Evolutionary conservation across 2,113 vertebrate species (phyloP).

Genomic region (Polypterus bichir): DNA sequence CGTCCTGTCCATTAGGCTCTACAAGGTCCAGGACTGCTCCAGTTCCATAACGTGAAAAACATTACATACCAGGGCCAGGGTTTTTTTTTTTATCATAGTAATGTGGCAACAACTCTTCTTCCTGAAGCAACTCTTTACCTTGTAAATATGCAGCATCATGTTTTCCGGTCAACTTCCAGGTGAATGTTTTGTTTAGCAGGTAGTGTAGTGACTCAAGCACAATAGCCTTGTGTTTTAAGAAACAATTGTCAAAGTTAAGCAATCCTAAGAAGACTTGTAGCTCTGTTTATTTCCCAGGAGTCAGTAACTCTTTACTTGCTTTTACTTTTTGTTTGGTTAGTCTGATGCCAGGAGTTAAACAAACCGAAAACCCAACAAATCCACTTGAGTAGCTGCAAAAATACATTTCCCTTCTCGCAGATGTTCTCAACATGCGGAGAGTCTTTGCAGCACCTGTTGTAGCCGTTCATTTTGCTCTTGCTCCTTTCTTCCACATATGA

Average conservation of each 20-base stretch:
- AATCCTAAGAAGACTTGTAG: conserved; percentile 2
- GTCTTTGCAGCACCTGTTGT: too few species aligned
- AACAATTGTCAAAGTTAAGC: not conserved
- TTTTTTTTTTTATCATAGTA: too few species aligned
- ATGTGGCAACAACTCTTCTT: too few species aligned
- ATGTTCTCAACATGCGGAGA: too few species aligned
- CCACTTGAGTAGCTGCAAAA: not conserved
- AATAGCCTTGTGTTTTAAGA: not conserved
- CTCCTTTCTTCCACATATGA: too few species aligned
- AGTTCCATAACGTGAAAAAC: too few species aligned
- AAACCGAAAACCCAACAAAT: conserved; percentile 1
- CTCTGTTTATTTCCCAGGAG: not conserved
- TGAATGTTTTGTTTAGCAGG: not conserved
- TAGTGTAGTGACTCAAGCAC: not conserved
- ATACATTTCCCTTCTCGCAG: not conserved
- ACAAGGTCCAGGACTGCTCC: too few species aligned
- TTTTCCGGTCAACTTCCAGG: not conserved
- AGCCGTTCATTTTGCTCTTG: too few species aligned
- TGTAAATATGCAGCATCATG: not conserved
- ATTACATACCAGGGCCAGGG: too few species aligned
- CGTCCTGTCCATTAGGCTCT: too few species aligned
- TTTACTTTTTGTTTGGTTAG: not conserved
- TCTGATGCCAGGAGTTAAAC: not conserved
- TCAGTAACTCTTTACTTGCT: not conserved
- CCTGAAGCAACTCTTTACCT: not conserved